Evolutionary conservation across 2,113 vertebrate genomes (phyloP).

Genomic region (Oryzias javanicus): DNA sequence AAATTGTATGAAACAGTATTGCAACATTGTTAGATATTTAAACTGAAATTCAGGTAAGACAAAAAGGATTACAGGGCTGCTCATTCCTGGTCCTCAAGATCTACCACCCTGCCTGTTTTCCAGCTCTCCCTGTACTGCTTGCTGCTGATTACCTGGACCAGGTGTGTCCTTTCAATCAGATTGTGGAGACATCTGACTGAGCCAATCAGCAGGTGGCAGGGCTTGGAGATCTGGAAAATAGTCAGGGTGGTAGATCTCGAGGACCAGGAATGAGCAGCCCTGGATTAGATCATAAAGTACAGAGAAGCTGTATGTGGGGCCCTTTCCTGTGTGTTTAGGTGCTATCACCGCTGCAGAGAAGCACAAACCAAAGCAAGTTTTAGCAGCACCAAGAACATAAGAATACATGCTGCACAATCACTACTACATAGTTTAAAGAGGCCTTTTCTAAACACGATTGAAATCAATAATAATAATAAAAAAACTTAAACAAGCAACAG

Average conservation of each 20-base stretch:
- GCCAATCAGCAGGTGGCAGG: no score
- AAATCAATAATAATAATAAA: slow-evolving; percentile 30
- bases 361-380: slow-evolving; percentile 82
- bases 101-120: no score
- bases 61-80: no score
- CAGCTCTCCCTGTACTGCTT: no score
- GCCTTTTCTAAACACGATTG: slow-evolving; percentile 68
- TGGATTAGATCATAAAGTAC: slow-evolving; percentile 49
- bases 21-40: slow-evolving; percentile 45
- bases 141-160: no score
- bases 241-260: no score
- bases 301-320: slow-evolving; percentile 43
- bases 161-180: no score
- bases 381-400: slow-evolving; percentile 71
- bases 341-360: slow-evolving; percentile 78
- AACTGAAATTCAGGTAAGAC: slow-evolving; percentile 59
- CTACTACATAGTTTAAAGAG: slow-evolving; percentile 72
- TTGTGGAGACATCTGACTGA: no score
- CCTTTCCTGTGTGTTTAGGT: slow-evolving; percentile 72
- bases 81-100: no score
- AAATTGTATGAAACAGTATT: slow-evolving; percentile 42
- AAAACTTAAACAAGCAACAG: neutral
- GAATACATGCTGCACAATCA: slow-evolving; percentile 77
- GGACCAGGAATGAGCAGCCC: no score
- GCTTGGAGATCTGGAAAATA: no score